Base-by-base conservation (phyloP, 2,888 invertebrate genomes). In the Chalcosyrphus nemorum region DNA sequence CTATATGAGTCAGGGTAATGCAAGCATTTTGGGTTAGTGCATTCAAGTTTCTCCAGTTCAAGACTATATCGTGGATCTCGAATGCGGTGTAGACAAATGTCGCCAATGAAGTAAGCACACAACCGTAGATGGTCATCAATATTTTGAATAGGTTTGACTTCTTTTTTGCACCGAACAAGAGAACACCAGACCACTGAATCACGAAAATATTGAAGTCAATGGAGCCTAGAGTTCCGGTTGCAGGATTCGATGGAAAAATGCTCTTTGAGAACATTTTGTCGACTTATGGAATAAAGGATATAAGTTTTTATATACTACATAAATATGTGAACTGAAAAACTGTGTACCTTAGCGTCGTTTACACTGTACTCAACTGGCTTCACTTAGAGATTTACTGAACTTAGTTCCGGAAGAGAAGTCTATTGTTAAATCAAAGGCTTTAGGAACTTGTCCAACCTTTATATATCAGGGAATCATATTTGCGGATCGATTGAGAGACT, bases 201-300 rank as follows among this genome's bases (percentile, higher is more conserved):
- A 89, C 63, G 86, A 87, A 88, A 19, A 88, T 47, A 52, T 88
- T 89, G 15, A 89, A 76, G 57, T 88, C 87, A 4, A 89, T 87
- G 1, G 89, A 89, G 29, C 89, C 89, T 11, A 89, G 82, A 38
- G 19, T 75, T 2, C 89, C 89, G 17, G 71, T 80, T 0, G 68
- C 57, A 2, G 88, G 86, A 81, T 88, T 84, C 0, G 89, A 89
- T 27, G 87, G 86, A 27, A 80, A 59, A 56, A 88, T n/a, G 4
- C 29, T 15, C 7, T 57, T 57, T 6, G 75, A 52, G 0, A 32
- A 29, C 5, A 65, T 19, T 21, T 75, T 43, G 9, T 15, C 4
- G 1, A 13, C 4, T 4, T 4, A 24, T n/a, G n/a, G n/a, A n/a
- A n/a, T n/a, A n/a, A n/a, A n/a, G n/a, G n/a, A n/a, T n/a, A n/a